Base-by-base conservation (phyloP, 2,113 vertebrate genomes). In the Coreoperca whiteheadi region DNA sequence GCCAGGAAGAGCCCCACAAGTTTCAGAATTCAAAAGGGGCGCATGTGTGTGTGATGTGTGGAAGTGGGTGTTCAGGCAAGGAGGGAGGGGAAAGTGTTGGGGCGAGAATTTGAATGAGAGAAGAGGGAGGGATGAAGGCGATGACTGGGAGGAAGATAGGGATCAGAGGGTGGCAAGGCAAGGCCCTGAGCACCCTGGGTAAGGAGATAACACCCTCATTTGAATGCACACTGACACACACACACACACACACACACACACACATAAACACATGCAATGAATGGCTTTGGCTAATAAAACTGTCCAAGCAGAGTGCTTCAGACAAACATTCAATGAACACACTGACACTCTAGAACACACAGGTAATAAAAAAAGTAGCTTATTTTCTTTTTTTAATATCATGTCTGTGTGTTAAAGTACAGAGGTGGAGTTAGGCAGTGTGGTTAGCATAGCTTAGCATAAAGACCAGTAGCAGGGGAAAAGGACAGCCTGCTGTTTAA, bases 151-250 rank as follows among this genome's bases (percentile, higher is more conserved):
- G 23, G 56, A 48, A 86, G 91, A 91, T 92, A 89, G 67, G 37
- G 59, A 91, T 92, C 89, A 81, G 82, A 84, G 66, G 74, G 83
- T 88, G 82, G 77, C 65, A 79, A 81, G 76, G 77, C 74, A 83
- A 86, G 82, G 82, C 88, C 82, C 82, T 46, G 63, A 91, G 86
- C 86, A 87, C 77, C 79, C 70, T 89, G 88, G 77, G 74, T 79
- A 85, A 87, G 72, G 72, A 87, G 89, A 92, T 90, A 91, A 91
- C 82, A 80, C 63, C 82, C 74, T 91, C 79, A 89, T 92, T 81
- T 91, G 83, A 90, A 89, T 90, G 81, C 79, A 85, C 69, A 59
- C 63, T 76, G 66, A 87, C 66, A 86, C 78, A 87, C 51, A 67
- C 64, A 74, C 60, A 77, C 9, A 64, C 56, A 65, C 68, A 84